Percentiles rank a stretch among this genome's conserved stretches.
These are phyloP conservation scores for Stegophylla sp. DNA, from an alignment of 2,888 invertebrate species.

Conservation along the genomic window DNA sequence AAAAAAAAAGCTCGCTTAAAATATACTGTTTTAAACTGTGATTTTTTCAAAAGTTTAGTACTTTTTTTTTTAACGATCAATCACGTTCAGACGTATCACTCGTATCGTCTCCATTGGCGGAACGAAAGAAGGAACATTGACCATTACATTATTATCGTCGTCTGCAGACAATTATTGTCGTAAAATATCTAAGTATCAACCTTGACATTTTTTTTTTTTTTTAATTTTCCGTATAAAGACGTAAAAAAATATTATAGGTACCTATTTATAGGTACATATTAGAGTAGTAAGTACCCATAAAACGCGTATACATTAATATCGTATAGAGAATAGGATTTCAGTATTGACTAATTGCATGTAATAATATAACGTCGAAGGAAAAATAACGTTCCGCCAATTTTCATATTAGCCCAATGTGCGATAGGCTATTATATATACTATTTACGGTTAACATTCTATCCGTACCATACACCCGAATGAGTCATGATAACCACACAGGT, in stretches of 20 bases:
- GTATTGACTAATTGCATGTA: slow-evolving; percentile 13
- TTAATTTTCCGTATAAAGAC: not conserved
- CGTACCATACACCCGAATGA: not conserved
- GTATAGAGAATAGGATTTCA: not conserved
- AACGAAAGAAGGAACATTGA: too few relatives aligned
- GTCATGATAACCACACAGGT: not conserved
- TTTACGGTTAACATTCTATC: not conserved
- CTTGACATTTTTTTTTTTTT: slow-evolving; percentile 18
- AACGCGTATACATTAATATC: slow-evolving; percentile 9
- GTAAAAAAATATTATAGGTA: not conserved
- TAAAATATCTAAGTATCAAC: not conserved
- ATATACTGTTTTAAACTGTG: too few relatives aligned
- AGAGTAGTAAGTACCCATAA: not conserved
- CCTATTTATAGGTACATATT: not conserved
- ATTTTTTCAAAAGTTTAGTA: too few relatives aligned
- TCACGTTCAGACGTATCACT: too few relatives aligned
- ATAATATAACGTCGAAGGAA: not conserved
- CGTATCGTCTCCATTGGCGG: too few relatives aligned
- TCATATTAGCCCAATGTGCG: not conserved
- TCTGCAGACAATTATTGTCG: not conserved
- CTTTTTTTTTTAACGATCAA: too few relatives aligned
- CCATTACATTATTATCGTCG: too few relatives aligned
- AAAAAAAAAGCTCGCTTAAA: too few relatives aligned
- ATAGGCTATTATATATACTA: not conserved
- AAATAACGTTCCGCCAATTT: slow-evolving; percentile 15